Evolutionary conservation across 2,888 invertebrate species (phyloP).

Genomic region (Tachina fera): DNA sequence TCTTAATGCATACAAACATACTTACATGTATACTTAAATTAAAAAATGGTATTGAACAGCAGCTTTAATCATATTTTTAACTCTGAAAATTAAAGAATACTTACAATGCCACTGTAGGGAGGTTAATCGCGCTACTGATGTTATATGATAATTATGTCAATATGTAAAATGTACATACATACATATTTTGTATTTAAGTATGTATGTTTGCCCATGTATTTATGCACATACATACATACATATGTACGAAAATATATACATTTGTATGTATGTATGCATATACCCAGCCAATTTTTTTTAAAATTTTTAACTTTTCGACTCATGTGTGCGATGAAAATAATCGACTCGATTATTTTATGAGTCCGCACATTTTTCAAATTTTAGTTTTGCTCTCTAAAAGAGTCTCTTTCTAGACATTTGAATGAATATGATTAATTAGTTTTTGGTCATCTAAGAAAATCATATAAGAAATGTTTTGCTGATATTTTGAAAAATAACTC

Average conservation of each 20-base stretch:
- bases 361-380: no score
- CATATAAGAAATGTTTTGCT: no score
- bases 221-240: not conserved
- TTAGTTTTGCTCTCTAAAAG: no score
- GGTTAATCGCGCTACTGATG: conserved; percentile 22
- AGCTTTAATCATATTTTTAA: conserved; percentile 70
- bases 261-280: not conserved
- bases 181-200: no score
- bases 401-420: no score
- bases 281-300: no score
- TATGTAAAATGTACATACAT: not conserved
- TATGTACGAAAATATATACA: not conserved
- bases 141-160: not conserved
- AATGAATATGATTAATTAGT: no score
- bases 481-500: no score
- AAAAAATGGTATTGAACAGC: conserved; percentile 77
- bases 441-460: no score
- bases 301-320: no score
- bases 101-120: conserved; percentile 47
- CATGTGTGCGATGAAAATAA: no score
- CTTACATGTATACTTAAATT: not conserved
- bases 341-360: no score
- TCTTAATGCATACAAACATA: not conserved
- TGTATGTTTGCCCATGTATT: not conserved
- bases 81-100: conserved; percentile 66